These are phyloP conservation scores for Parazoanthus darwini DNA, from an alignment of 92 coral and sea anemone genomes.

Conservation along the genomic window DNA sequence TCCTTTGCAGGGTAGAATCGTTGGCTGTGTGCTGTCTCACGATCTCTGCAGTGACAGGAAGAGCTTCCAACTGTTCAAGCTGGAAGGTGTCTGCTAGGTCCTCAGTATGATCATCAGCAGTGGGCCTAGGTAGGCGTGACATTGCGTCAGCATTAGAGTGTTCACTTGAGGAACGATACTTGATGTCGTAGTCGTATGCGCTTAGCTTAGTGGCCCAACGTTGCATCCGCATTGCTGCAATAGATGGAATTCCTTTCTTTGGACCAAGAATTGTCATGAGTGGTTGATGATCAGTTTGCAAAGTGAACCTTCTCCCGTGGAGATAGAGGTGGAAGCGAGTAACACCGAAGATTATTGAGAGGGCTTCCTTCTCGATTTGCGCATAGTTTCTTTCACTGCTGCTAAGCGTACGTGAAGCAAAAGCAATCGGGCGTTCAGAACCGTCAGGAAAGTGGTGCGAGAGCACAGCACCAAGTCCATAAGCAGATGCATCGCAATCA, in stretches of 20 bases:
- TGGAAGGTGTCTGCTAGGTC: constrained; percentile 13
- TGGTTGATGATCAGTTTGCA: constrained; percentile 47
- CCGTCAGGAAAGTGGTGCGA: constrained; percentile 26
- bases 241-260: constrained; percentile 49
- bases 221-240: constrained; percentile 57
- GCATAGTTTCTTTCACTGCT: constrained; percentile 42
- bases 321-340: constrained; percentile 52
- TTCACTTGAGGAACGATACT: background rate
- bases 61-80: constrained; percentile 27
- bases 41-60: constrained; percentile 3
- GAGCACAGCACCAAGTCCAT: constrained; percentile 24
- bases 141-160: too few relatives aligned
- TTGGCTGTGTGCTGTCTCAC: constrained; percentile 22
- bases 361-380: constrained; percentile 54
- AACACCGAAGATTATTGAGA: constrained; percentile 51
- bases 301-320: constrained; percentile 47
- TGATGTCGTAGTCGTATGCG: constrained; percentile 34
- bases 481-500: constrained; percentile 27
- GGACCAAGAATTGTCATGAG: constrained; percentile 40
- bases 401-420: constrained; percentile 36
- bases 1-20: constrained; percentile 21
- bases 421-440: constrained; percentile 5
- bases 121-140: constrained; percentile 30
- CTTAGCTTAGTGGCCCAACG: constrained; percentile 54
- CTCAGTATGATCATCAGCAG: constrained; percentile 18